These are phyloP conservation scores for Lucinisca nassula DNA, from an alignment of 2,888 invertebrate species.

Conservation along the genomic window DNA sequence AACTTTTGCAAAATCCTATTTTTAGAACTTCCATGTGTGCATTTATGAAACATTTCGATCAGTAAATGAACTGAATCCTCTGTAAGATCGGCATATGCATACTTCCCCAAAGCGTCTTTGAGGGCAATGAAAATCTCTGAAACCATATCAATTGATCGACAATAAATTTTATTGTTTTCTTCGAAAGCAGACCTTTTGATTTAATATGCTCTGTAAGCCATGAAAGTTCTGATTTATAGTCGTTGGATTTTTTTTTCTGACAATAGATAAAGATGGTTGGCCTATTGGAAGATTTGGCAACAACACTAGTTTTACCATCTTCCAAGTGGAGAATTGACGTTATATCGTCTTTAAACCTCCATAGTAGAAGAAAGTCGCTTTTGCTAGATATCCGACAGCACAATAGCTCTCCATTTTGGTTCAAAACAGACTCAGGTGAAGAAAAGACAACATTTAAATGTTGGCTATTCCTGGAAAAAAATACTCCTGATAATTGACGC, in stretches of 20 bases:
- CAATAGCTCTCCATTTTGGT: conserved; percentile 36
- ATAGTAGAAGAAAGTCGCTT: conserved; percentile 16
- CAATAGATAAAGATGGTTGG: conserved; percentile 55
- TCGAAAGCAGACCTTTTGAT: conserved; percentile 21
- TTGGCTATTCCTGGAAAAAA: not conserved
- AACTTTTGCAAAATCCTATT: conserved; percentile 35
- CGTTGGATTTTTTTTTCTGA: conserved; percentile 13
- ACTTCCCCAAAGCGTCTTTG: conserved; percentile 35
- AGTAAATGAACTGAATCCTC: conserved; percentile 38
- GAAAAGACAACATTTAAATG: not conserved
- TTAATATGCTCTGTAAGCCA: conserved; percentile 48
- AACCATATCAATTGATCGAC: conserved; percentile 50
- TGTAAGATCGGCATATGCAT: conserved; percentile 36
- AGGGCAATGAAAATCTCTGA: conserved; percentile 47
- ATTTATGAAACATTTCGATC: conserved; percentile 66
- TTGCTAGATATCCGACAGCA: conserved; percentile 37
- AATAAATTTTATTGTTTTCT: conserved; percentile 59
- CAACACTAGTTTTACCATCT: conserved; percentile 25
- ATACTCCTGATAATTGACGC: too few relatives aligned
- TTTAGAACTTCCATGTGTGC: conserved; percentile 56
- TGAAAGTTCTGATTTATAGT: conserved; percentile 2
- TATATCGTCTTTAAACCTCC: conserved; percentile 50
- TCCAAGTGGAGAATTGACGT: conserved; percentile 37
- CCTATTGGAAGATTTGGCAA: conserved; percentile 29
- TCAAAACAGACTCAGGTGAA: conserved; percentile 29